Evolutionary conservation across 2,113 vertebrate species (phyloP), one percentile per base, ranked within the genome.

Genomic region (Dendropsophus ebraccatus): DNA sequence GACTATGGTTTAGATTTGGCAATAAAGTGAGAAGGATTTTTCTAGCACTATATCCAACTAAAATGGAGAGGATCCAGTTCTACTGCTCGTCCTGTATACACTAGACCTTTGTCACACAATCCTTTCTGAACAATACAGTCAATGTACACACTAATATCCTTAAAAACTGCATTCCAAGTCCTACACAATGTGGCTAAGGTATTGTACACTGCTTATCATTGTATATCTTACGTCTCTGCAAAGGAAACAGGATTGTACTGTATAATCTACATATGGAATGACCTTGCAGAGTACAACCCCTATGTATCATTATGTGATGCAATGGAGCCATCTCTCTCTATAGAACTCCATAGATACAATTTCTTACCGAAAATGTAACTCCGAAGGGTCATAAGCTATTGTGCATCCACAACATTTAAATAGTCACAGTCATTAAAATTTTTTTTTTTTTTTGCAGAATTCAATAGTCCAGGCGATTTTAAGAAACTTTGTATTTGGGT

Each of bases 31-130:
- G 9, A 0, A 25, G 37, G 21, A 23, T 17, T 52, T 28, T 52
- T 76, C 25, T 76, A 47, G 47, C 50, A 76, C 50, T 6, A 28
- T 9, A 50, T 52, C 49, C 74, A 77, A 17, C 47, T 25, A 21
- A n/a, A 54, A 54, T 30, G 49, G 32, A 54, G 74, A 77, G 16
- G 30, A 77, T 50, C 74, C 50, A 52, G 74, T 77, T 54, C 23
- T 28, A 30, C 50, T 5, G 50, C 74, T 50, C 52, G 47, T 50
- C 14, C 16, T 32, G 23, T 25, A 50, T 49, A 54, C 74, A 77
- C 49, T 77, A 52, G 25, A 32, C 47, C 74, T 32, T 77, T 77
- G 49, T 77, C 49, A 77, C 25, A 21, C 47, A 54, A 21, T 52
- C 28, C 25, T 25, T 23, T 52, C 73, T 52, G 14, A 50, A 49